These are phyloP conservation scores for Trochalopteron elliotii DNA, from an alignment of 2,113 vertebrate genomes.

Conservation along the genomic window DNA sequence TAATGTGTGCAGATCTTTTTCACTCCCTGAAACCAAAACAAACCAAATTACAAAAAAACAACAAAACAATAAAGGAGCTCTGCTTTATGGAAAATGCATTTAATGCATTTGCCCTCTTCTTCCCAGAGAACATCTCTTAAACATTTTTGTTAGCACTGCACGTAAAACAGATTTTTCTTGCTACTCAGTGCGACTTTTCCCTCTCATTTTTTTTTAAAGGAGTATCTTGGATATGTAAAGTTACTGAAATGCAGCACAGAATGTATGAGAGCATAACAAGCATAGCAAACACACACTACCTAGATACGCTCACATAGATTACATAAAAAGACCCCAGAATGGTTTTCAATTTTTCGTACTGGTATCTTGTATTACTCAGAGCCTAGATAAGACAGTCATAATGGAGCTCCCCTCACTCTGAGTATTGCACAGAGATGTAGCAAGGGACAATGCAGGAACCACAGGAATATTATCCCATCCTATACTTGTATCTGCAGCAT, in stretches of 20 bases:
- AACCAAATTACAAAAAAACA: not conserved
- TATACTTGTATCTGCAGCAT: not conserved
- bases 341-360: not conserved
- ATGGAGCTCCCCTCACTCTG: not conserved
- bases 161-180: constrained; percentile 1
- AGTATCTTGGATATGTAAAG: not conserved
- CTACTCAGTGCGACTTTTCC: not conserved
- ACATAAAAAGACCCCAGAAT: not conserved
- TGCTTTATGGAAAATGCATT: not conserved
- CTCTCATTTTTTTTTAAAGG: not conserved
- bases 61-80: not conserved
- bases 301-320: not conserved
- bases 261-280: not conserved
- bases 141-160: not conserved
- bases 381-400: not conserved
- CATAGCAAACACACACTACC: not conserved
- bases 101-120: not conserved
- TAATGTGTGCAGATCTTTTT: not conserved
- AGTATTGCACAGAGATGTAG: not conserved
- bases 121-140: not conserved
- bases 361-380: not conserved
- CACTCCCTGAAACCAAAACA: constrained; percentile 11
- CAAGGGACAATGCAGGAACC: not conserved
- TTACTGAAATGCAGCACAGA: not conserved
- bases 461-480: not conserved